phyloP scores from a whole-genome alignment of 1,140 invertebrate genomes.

The Anadara kagoshimensis region DNA sequence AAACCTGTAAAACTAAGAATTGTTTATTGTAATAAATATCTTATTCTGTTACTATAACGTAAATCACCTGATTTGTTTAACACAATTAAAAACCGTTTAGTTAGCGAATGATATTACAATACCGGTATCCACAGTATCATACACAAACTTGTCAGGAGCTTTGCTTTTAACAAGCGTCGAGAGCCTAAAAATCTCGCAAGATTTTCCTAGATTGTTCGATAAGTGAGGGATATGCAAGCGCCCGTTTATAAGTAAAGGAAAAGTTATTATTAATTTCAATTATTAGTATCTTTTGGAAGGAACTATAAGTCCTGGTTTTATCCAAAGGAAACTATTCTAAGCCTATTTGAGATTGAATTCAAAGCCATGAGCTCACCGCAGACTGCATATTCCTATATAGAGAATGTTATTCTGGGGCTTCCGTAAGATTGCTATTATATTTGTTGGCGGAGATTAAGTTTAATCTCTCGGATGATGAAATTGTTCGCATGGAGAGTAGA shows the following conservation, averaged over 20 bases:
- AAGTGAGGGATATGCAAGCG: slow-evolving; percentile 28
- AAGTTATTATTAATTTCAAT: slow-evolving; percentile 42
- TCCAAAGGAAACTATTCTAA: slow-evolving; percentile 38
- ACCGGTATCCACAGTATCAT: too few species aligned
- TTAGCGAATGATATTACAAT: too few species aligned
- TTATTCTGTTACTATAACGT: too few species aligned
- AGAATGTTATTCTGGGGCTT: slow-evolving; percentile 28
- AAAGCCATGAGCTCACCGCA: slow-evolving; percentile 29
- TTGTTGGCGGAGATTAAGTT: slow-evolving; percentile 37
- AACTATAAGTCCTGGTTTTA: slow-evolving; percentile 33
- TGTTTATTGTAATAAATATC: too few species aligned
- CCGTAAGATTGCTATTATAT: slow-evolving; percentile 39
- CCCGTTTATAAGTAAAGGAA: slow-evolving; percentile 20
- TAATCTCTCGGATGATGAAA: slow-evolving; percentile 46
- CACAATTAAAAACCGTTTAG: too few species aligned
- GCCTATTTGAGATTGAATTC: slow-evolving; percentile 34
- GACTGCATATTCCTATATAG: slow-evolving; percentile 29
- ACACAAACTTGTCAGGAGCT: slow-evolving; percentile 19
- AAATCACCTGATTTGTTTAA: too few species aligned
- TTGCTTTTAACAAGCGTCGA: slow-evolving; percentile 29
- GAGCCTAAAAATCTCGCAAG: slow-evolving; percentile 36
- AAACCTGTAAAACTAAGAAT: too few species aligned
- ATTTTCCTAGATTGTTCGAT: slow-evolving; percentile 41
- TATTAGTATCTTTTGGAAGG: slow-evolving; percentile 34
- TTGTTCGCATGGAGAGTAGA: slow-evolving; percentile 42